A percentile compares a stretch with the other conserved stretches of the same genome.
Evolutionary conservation across 2,888 invertebrate species (phyloP).

Genomic region (Metallyticus violacea): DNA sequence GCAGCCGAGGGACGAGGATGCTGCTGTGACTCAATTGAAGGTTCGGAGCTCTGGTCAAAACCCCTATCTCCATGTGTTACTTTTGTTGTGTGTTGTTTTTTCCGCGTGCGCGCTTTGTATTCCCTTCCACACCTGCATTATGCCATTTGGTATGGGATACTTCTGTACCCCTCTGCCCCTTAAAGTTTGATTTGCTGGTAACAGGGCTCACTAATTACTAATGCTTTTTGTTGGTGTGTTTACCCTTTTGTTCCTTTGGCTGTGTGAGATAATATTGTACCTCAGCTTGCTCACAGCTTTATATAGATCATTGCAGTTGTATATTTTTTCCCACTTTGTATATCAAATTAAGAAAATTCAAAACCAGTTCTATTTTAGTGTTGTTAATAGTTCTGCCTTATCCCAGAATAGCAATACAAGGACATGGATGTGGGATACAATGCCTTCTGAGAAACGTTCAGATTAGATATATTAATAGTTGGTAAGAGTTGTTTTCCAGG

Average conservation of each 20-base stretch:
- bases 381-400: not conserved
- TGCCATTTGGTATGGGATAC: not conserved
- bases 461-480: not conserved
- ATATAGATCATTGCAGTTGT: not conserved
- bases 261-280: not conserved
- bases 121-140: not conserved
- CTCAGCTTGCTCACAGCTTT: not conserved
- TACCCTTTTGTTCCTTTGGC: not conserved
- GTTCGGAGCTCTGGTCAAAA: conserved; percentile 5
- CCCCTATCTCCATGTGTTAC: not conserved
- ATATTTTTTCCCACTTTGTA: not conserved
- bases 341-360: conserved; percentile 17
- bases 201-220: conserved; percentile 14
- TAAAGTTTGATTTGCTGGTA: conserved; percentile 10
- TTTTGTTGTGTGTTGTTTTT: not conserved
- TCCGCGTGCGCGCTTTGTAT: not conserved
- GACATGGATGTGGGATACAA: not conserved
- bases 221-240: conserved; percentile 19
- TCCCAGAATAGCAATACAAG: too few relatives aligned
- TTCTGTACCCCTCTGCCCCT: not conserved
- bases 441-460: not conserved
- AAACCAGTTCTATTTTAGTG: not conserved
- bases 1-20: not conserved
- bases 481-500: not conserved
- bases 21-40: conserved; percentile 21